Percentiles rank a stretch among this genome's conserved stretches.
Evolutionary conservation across 2,797 vertebrate species (phyloP).

Genomic region (Cephalopachus bancanus): DNA sequence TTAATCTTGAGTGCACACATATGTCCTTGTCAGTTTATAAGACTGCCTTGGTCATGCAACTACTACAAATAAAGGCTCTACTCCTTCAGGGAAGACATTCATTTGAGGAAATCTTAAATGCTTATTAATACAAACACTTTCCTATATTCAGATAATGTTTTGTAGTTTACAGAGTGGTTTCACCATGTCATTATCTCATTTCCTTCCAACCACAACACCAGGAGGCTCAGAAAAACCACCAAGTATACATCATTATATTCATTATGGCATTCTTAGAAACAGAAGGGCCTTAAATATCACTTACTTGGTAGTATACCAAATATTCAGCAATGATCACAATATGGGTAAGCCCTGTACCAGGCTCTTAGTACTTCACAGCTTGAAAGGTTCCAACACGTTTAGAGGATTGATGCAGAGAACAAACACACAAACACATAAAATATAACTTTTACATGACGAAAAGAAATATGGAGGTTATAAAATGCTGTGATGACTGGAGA

Average conservation of each 20-base stretch:
- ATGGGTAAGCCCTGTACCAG: too few species aligned
- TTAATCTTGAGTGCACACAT: background rate
- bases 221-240: background rate
- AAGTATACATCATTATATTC: background rate
- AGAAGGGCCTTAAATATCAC: background rate
- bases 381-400: background rate
- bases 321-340: background rate
- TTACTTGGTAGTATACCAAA: background rate
- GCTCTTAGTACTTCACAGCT: background rate
- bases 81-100: background rate
- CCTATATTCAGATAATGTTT: background rate
- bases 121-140: background rate
- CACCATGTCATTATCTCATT: background rate
- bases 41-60: background rate
- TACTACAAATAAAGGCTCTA: background rate
- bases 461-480: background rate
- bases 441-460: background rate
- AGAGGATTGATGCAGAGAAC: background rate
- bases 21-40: background rate
- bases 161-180: background rate
- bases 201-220: background rate
- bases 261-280: background rate
- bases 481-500: background rate
- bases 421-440: background rate
- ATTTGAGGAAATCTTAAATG: background rate